These are phyloP conservation scores for Scaptomyza parva DNA, from an alignment of 2,888 invertebrate species.

Conservation along the genomic window DNA sequence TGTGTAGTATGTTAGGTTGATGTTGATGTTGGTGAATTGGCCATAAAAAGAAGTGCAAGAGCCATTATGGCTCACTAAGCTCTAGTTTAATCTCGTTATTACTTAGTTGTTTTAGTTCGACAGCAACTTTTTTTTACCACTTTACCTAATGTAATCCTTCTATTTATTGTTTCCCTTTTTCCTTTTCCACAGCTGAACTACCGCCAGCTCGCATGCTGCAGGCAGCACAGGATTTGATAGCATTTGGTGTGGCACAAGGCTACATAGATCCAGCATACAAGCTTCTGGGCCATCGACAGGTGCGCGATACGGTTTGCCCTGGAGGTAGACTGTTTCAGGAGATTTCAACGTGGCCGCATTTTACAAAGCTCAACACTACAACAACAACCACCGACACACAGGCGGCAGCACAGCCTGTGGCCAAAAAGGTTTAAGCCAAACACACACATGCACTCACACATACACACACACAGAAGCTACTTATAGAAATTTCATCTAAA, in stretches of 20 bases:
- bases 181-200: constrained; percentile 85
- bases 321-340: constrained; percentile 87
- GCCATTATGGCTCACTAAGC: neutral
- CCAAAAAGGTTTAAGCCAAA: constrained; percentile 26
- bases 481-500: constrained; percentile 8
- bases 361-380: constrained; percentile 76
- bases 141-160: neutral
- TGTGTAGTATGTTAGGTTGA: neutral
- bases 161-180: neutral
- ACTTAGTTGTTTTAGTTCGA: neutral
- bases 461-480: constrained; percentile 28
- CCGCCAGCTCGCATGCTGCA: constrained; percentile 87
- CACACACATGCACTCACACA: neutral
- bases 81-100: neutral
- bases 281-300: constrained; percentile 88
- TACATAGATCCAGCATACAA: constrained; percentile 87
- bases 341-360: constrained; percentile 88
- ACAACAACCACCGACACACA: constrained; percentile 34
- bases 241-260: constrained; percentile 87
- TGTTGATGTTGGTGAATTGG: neutral
- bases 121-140: neutral
- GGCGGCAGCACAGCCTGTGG: constrained; percentile 4
- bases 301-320: constrained; percentile 89
- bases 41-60: neutral
- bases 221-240: constrained; percentile 87